Evolutionary conservation across 2,797 vertebrate species (phyloP).

Genomic region (Gadopsis marmoratus): DNA sequence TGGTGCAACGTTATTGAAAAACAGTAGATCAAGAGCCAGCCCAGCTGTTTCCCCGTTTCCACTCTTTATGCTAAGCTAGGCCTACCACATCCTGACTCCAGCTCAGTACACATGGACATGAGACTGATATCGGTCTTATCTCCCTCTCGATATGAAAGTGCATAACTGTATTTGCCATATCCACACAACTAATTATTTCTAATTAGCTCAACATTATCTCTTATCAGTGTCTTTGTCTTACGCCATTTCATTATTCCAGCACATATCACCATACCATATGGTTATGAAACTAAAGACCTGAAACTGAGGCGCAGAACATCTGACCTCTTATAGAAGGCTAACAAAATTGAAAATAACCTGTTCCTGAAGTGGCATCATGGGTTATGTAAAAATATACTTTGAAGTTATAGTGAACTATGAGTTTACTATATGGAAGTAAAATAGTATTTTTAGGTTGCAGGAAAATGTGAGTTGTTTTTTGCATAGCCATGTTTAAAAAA

Average conservation of each 20-base stretch:
- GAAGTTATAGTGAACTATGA: neutral
- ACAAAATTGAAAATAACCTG: neutral
- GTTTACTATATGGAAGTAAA: constrained; percentile 9
- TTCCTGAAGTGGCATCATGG: neutral
- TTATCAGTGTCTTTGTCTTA: neutral
- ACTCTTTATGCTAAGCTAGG: too few relatives aligned
- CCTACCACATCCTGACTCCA: too few relatives aligned
- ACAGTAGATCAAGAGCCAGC: neutral
- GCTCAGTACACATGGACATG: neutral
- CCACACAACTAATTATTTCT: neutral
- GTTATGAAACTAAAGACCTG: neutral
- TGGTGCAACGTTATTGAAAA: neutral
- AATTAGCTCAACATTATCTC: neutral
- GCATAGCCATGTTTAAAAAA: neutral
- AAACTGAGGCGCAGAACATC: too few relatives aligned
- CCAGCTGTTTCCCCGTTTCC: neutral
- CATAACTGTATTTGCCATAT: neutral
- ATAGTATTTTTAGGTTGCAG: constrained; percentile 21
- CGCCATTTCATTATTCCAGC: neutral
- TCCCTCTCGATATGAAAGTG: too few relatives aligned
- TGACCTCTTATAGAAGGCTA: too few relatives aligned
- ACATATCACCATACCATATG: too few relatives aligned
- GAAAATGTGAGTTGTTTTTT: neutral
- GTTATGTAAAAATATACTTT: neutral
- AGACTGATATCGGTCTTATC: too few relatives aligned